A percentile compares a stretch with the other conserved stretches of the same genome.
Evolutionary conservation across 2,113 vertebrate species (phyloP).

Genomic region (Spermophilus dauricus): DNA sequence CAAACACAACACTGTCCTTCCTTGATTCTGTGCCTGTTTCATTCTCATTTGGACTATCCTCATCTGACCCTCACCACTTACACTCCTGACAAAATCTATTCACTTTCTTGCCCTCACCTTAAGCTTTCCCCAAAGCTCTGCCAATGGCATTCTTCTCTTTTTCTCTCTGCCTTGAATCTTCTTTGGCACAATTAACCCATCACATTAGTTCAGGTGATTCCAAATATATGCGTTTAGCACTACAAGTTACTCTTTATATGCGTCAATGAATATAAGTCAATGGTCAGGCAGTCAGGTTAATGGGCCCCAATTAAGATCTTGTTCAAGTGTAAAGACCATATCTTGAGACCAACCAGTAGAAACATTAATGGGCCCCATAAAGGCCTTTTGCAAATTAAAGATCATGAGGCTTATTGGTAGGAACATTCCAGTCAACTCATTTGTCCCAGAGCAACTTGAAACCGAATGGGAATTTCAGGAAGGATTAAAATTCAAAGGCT

Average conservation of each 20-base stretch:
- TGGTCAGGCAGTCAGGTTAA: too few relatives aligned
- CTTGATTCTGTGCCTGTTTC: background rate
- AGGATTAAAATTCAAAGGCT: too few relatives aligned
- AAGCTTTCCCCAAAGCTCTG: background rate
- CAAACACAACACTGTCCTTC: background rate
- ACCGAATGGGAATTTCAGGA: too few relatives aligned
- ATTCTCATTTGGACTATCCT: background rate
- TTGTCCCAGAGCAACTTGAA: too few relatives aligned
- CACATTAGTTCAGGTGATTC: background rate
- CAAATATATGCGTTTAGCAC: background rate
- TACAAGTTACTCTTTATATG: background rate
- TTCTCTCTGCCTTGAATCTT: background rate
- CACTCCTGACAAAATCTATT: background rate
- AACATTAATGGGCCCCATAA: too few relatives aligned
- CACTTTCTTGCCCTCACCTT: background rate
- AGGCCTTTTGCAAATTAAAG: too few relatives aligned
- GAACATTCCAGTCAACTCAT: too few relatives aligned
- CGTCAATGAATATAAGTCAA: background rate
- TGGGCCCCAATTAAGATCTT: too few relatives aligned
- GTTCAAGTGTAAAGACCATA: too few relatives aligned
- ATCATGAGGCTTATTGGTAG: too few relatives aligned
- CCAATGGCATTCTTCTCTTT: background rate
- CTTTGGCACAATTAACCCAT: background rate
- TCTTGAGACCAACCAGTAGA: too few relatives aligned
- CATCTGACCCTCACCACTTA: background rate